Evolutionary conservation across 2,888 invertebrate species (phyloP).

Genomic region (Polylopha cassiicola): DNA sequence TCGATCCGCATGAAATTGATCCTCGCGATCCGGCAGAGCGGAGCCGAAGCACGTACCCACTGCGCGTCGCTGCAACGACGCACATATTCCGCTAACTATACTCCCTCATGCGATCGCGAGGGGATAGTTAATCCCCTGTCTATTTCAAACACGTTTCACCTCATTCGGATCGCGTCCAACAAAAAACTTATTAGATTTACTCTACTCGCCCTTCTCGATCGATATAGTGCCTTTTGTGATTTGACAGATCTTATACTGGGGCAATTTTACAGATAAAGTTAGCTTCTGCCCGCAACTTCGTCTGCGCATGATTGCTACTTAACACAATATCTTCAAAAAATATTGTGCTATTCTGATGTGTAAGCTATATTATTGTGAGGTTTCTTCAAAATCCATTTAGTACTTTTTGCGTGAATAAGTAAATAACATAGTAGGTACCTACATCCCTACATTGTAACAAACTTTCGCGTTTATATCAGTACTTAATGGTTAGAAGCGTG

Average conservation of each 20-base stretch:
- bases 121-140: constrained; percentile 75
- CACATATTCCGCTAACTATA: constrained; percentile 21
- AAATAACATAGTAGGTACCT: too few relatives aligned
- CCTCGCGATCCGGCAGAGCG: constrained; percentile 53
- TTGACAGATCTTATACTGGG: constrained; percentile 45
- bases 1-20: constrained; percentile 67
- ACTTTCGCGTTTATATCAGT: too few relatives aligned
- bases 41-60: constrained; percentile 57
- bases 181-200: constrained; percentile 75
- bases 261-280: too few relatives aligned
- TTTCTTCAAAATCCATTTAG: too few relatives aligned
- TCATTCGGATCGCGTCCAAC: constrained; percentile 71
- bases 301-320: too few relatives aligned
- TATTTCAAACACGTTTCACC: constrained; percentile 76
- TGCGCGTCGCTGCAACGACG: constrained; percentile 20
- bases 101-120: constrained; percentile 45
- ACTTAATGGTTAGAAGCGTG: too few relatives aligned
- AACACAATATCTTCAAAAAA: too few relatives aligned
- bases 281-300: too few relatives aligned
- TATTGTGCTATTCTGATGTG: too few relatives aligned
- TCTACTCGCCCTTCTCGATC: constrained; percentile 51
- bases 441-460: too few relatives aligned
- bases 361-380: too few relatives aligned
- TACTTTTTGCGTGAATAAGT: too few relatives aligned
- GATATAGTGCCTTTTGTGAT: constrained; percentile 56